Evolutionary conservation across 1,140 invertebrate species (phyloP), one percentile per base, ranked within the genome.

Genomic region (Solenopsis fugax): DNA sequence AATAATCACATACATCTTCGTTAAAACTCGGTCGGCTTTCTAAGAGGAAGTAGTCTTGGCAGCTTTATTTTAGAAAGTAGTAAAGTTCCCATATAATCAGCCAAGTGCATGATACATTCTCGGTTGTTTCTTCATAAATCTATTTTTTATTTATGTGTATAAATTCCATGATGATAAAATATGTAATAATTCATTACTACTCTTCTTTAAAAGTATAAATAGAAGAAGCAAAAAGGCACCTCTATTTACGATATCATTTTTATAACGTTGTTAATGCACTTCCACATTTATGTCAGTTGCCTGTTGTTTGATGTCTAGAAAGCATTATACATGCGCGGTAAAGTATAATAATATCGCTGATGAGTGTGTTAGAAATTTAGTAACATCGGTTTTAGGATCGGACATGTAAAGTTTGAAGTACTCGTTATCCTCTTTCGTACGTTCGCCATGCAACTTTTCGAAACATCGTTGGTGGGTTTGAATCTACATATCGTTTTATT

Each of bases 351-450:
- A 84, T 84, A 73, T 73, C 41, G 29, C 29, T 54, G 29, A 60
- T 60, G 80, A 73, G 80, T 84, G 69, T 73, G 80, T 84, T 84
- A 52, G 69, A 76, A 67, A 87, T 87, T 71, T 84, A 58, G 50
- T 52, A 65, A 65, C 48, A 82, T 29, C 67, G 64, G 41, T 65
- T 67, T 69, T 86, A 71, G 71, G 56, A 87, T 87, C 73, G 50
- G 65, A 45, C 71, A 24, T 56, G 29, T 89, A 86, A 89, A 89
- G 75, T 64, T 65, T 72, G 16, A n/a, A 45, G 41, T 64, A 34
- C 52, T 41, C 54, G 52, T 82, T 76, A 86, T 86, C 52, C 60
- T 62, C 58, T 86, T 89, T 86, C 62, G 21, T 13, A 12, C 37
- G 48, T 54, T 69, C 37, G 58, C 45, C n/a, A 24, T 0, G 56